Conservation (phyloP, 2,113 vertebrate species). For the Mus spicilegus region DNA sequence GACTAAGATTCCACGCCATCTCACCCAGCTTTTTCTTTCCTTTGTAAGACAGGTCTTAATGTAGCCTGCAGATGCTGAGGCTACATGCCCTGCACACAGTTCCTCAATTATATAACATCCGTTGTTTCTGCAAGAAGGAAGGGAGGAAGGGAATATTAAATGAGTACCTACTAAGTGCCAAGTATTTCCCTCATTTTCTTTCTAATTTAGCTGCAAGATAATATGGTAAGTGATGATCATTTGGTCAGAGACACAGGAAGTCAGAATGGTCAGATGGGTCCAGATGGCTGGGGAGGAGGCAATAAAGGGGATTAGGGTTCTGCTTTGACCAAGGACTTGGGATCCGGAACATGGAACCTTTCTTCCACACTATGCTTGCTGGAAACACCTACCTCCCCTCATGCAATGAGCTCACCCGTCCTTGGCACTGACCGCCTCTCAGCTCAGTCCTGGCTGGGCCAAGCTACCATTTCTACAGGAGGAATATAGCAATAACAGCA, state of each 20-base stretch:
- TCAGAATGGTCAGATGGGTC: background rate
- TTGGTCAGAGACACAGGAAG: background rate
- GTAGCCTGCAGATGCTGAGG: background rate
- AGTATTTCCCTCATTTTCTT: background rate
- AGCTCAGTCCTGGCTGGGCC: conserved; percentile 73
- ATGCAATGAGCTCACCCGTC: conserved; percentile 84
- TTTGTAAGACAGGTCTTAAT: background rate
- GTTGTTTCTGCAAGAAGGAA: background rate
- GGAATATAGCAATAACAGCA: conserved; percentile 80
- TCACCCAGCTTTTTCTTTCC: background rate
- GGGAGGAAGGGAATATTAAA: background rate
- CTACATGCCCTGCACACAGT: background rate
- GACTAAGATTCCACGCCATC: background rate
- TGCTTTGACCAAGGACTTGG: conserved; percentile 41
- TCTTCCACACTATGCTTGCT: conserved; percentile 66
- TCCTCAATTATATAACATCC: background rate
- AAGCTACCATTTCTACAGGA: conserved; percentile 80
- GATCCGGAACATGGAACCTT: background rate
- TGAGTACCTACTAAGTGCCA: background rate
- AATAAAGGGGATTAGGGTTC: background rate
- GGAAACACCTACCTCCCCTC: conserved; percentile 72
- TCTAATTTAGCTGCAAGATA: background rate
- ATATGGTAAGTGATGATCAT: background rate
- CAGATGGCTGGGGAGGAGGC: background rate
- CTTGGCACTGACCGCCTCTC: conserved; percentile 68